These are phyloP conservation scores for Lipophrys pholis DNA, from an alignment of 2,113 vertebrate species.

Conservation along the genomic window DNA sequence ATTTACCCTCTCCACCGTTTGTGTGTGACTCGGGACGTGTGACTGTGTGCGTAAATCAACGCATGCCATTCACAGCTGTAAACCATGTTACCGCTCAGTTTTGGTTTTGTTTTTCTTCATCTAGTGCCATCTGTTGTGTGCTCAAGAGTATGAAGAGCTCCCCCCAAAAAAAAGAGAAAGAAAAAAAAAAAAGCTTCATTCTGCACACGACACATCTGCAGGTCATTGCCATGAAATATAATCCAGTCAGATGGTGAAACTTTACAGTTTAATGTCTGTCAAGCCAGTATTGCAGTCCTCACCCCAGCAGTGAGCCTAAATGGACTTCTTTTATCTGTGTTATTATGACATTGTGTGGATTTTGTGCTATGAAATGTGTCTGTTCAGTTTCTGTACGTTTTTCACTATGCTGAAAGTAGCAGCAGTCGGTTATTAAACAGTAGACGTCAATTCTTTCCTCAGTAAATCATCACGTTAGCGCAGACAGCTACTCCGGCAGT, in stretches of 20 bases:
- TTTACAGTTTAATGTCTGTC: conserved; percentile 61
- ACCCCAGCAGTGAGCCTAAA: conserved; percentile 63
- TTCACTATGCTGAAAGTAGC: conserved; percentile 78
- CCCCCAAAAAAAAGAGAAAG: conserved; percentile 1
- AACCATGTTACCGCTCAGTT: conserved; percentile 58
- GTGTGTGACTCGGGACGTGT: conserved; percentile 64
- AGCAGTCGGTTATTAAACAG: conserved; percentile 70
- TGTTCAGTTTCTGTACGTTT: conserved; percentile 80
- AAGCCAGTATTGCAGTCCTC: conserved; percentile 78
- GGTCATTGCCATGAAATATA: conserved; percentile 63
- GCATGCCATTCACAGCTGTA: conserved; percentile 68
- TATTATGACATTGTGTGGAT: conserved; percentile 77
- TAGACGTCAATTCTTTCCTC: conserved; percentile 75
- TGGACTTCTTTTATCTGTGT: conserved; percentile 77
- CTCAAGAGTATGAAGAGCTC: conserved; percentile 38
- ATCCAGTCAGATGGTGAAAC: conserved; percentile 64
- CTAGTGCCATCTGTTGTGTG: conserved; percentile 68
- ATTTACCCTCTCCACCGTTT: conserved; percentile 72
- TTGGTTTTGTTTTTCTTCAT: conserved; percentile 37
- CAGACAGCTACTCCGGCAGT: conserved; percentile 70
- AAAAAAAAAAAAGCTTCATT: conserved; percentile 25
- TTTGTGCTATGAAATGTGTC: conserved; percentile 81
- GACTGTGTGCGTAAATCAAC: conserved; percentile 66
- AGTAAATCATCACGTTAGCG: conserved; percentile 68
- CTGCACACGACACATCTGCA: conserved; percentile 35